Evolutionary conservation across 1,140 invertebrate species (phyloP), one percentile per base, ranked within the genome.

Genomic region (Subanguina moxae): DNA sequence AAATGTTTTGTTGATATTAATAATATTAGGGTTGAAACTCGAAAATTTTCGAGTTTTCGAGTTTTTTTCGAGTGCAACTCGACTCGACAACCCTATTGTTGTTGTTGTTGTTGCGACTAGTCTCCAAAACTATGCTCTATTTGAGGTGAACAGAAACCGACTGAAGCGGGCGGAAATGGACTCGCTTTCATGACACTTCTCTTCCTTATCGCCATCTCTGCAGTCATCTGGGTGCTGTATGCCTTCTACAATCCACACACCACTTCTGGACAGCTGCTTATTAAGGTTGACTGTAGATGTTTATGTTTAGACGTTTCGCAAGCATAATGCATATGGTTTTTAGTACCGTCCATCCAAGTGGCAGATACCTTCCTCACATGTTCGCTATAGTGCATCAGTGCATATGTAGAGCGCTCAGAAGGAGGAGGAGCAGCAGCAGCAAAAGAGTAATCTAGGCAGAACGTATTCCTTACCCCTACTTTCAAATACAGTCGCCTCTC

Each of bases 201-300:
- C 23, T 84, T 89, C 19, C 76, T 90, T 0, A 74, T 90, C n/a
- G 45, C 85, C 11, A 83, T 85, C 27, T 86, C 85, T 52, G 72
- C 89, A 9, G 87, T 85, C 25, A 86, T 87, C 17, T 96, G 93
- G 92, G 83, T 89, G 5, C 85, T 89, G 17, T 97, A 97, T 83
- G 95, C 94, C 19, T 98, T 96, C 84, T 88, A 90, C 72, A 92
- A 94, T 84, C 95, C 94, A 9, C 93, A 95, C 80, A 90, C 92
- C 15, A 86, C 89, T 25, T 94, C 93, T 69, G 95, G 95, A 68
- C 93, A 97, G 84, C 88, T 96, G 77, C 87, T 98, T 46, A 97
- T 98, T 76, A 91, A 92, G 87, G 93, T 96, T 85, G 87, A 86
- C 80, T 46, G 56, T 3, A 32, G n/a, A 61, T 3, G 27, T 38